phyloP scores from a whole-genome alignment of 1,140 invertebrate species.

The Saccostrea echinata region DNA sequence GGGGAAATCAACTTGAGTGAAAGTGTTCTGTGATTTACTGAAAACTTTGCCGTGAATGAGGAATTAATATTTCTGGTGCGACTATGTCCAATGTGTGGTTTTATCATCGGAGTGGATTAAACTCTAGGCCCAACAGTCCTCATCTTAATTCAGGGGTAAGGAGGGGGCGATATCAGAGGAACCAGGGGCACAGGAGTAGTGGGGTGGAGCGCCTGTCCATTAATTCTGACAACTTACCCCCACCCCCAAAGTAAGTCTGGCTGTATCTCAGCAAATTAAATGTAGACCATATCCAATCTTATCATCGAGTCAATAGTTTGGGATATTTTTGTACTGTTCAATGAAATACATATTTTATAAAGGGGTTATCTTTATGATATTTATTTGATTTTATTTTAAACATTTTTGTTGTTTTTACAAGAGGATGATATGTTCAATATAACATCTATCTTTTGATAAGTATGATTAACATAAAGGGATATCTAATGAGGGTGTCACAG shows the following conservation, averaged over 20 bases:
- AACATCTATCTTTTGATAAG: too few relatives aligned
- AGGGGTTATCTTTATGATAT: too few relatives aligned
- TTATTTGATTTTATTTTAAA: too few relatives aligned
- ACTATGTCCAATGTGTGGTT: conserved; percentile 11
- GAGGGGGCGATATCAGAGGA: neutral
- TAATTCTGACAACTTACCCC: conserved; percentile 93
- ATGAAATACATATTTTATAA: too few relatives aligned
- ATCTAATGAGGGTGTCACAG: too few relatives aligned
- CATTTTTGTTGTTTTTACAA: too few relatives aligned
- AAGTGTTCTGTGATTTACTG: neutral
- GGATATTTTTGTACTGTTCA: too few relatives aligned
- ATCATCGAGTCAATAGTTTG: too few relatives aligned
- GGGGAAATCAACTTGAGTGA: too few relatives aligned
- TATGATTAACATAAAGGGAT: too few relatives aligned
- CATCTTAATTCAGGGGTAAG: neutral
- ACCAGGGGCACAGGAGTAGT: conserved; percentile 64
- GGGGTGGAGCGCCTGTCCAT: conserved; percentile 89
- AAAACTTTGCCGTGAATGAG: neutral
- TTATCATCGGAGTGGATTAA: conserved; percentile 28
- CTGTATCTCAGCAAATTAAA: neutral
- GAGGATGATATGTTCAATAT: too few relatives aligned
- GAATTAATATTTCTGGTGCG: neutral
- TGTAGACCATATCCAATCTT: too few relatives aligned
- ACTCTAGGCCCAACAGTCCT: neutral
- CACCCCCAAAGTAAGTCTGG: conserved; percentile 80